Conservation (phyloP, 1,140 invertebrate genomes). For the Drosophila quadrilineata region DNA sequence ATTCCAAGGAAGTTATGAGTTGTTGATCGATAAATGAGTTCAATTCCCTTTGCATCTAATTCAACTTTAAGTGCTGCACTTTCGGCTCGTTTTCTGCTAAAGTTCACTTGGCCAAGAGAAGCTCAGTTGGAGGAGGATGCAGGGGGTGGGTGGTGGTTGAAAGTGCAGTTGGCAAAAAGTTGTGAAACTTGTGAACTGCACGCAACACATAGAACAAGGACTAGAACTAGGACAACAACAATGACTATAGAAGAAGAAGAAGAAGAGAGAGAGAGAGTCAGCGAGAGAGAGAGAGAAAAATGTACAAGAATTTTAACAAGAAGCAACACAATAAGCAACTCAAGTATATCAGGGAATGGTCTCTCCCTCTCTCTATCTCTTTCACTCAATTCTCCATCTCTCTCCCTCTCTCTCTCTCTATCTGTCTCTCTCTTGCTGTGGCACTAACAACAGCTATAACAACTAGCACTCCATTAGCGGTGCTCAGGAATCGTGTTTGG, state of each 20-base stretch:
- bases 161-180: too few species aligned
- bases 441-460: slow-evolving; percentile 65
- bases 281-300: too few species aligned
- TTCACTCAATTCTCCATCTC: too few species aligned
- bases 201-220: slow-evolving; percentile 43
- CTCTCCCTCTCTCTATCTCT: too few species aligned
- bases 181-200: slow-evolving; percentile 53
- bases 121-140: too few species aligned
- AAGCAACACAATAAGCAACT: slow-evolving; percentile 56
- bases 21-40: not conserved
- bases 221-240: slow-evolving; percentile 37
- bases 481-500: slow-evolving; percentile 15
- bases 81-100: not conserved
- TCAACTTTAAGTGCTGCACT: slow-evolving; percentile 4
- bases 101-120: not conserved
- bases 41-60: not conserved
- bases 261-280: too few species aligned
- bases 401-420: too few species aligned
- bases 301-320: slow-evolving; percentile 23
- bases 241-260: too few species aligned
- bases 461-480: slow-evolving; percentile 69
- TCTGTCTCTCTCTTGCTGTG: too few species aligned
- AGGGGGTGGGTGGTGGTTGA: too few species aligned
- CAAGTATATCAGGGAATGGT: too few species aligned
- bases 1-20: not conserved